These are phyloP conservation scores for Glyphotaelius pellucidus DNA, from an alignment of 2,888 invertebrate species.

Conservation along the genomic window DNA sequence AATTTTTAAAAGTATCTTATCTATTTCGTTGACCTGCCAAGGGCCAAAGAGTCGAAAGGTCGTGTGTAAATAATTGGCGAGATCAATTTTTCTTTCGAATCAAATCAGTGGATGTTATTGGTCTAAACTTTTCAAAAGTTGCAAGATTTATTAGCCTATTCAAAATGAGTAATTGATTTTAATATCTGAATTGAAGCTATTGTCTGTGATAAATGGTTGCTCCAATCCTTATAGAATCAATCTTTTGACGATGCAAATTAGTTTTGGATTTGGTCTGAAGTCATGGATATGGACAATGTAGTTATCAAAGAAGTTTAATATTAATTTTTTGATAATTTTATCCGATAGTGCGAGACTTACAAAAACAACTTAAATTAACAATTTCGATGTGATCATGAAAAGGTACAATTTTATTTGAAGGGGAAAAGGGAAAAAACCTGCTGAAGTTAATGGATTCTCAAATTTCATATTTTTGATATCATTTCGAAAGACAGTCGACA, in stretches of 20 bases:
- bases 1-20: no score
- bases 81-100: no score
- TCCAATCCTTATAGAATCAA: neutral
- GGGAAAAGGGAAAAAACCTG: neutral
- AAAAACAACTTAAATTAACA: neutral
- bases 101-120: no score
- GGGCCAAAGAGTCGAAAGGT: no score
- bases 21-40: no score
- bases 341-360: neutral
- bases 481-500: neutral
- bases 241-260: neutral
- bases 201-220: neutral
- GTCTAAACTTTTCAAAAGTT: neutral
- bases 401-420: neutral
- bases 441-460: neutral
- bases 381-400: neutral
- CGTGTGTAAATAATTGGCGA: no score
- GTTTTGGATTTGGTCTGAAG: neutral
- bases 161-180: neutral
- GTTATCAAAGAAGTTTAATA: neutral
- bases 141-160: neutral
- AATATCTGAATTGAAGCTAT: neutral
- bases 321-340: neutral
- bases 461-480: neutral
- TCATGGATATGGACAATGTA: neutral